Conservation (phyloP, 2,113 vertebrate species). For the Oceanites oceanicus region DNA sequence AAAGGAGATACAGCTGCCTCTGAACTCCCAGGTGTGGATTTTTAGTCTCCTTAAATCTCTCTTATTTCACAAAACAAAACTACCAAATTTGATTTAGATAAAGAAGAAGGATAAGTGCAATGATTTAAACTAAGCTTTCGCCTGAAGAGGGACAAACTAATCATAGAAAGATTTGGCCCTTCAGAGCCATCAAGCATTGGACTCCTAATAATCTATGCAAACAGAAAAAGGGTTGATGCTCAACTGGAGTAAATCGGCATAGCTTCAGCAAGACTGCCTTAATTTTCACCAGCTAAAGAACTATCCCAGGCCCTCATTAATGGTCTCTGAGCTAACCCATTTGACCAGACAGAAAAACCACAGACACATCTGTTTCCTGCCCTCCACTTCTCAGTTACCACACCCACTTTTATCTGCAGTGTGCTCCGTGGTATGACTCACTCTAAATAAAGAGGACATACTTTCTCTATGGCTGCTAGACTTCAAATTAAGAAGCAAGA, state of each 20-base stretch:
- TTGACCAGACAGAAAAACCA: constrained; percentile 27
- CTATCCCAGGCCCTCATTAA: background rate
- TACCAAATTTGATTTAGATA: background rate
- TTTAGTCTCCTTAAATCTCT: background rate
- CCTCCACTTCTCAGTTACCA: background rate
- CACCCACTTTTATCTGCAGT: constrained; percentile 49
- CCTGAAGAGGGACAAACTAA: background rate
- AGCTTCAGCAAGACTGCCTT: background rate
- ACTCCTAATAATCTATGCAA: background rate
- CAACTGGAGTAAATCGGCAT: background rate
- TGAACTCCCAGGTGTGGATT: background rate
- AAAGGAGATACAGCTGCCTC: background rate
- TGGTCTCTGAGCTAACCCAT: background rate
- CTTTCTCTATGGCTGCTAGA: background rate
- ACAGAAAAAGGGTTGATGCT: background rate
- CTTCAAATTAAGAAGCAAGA: constrained; percentile 9
- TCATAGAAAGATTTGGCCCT: background rate
- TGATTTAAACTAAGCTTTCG: background rate
- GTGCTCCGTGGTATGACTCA: constrained; percentile 25
- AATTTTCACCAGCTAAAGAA: background rate
- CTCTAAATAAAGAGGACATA: background rate
- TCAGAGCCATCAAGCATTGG: rapidly evolving
- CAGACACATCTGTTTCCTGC: constrained; percentile 58
- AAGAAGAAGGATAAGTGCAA: background rate
- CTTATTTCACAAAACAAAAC: background rate